Evolutionary conservation across 2,888 invertebrate species (phyloP).

Genomic region (Xylota segnis): DNA sequence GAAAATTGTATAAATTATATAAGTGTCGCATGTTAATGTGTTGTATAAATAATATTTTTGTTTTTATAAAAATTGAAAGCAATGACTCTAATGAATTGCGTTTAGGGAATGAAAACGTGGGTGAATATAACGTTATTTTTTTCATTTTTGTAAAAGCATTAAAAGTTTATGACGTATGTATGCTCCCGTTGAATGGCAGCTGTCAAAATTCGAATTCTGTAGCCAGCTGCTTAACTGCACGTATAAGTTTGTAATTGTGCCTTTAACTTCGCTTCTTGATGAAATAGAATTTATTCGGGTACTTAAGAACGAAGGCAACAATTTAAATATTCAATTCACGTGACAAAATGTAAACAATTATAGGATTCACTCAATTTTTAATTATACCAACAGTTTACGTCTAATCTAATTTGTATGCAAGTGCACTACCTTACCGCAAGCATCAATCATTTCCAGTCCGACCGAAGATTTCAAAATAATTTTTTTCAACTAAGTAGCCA

Average conservation of each 20-base stretch:
- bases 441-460: neutral
- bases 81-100: neutral
- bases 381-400: slow-evolving; percentile 9
- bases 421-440: neutral
- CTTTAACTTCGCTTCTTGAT: slow-evolving; percentile 8
- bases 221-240: neutral
- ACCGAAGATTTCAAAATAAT: neutral
- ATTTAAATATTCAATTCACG: slow-evolving; percentile 12
- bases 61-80: neutral
- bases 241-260: neutral
- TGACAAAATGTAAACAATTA: neutral
- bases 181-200: neutral
- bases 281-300: neutral
- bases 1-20: slow-evolving; percentile 18
- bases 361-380: neutral
- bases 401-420: slow-evolving; percentile 29
- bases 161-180: too few relatives aligned
- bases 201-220: neutral
- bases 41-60: neutral
- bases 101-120: neutral
- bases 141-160: too few relatives aligned
- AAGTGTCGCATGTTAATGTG: neutral
- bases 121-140: too few relatives aligned
- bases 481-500: slow-evolving; percentile 5
- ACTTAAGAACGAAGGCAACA: neutral